These are phyloP conservation scores for Galeruca laticollis DNA, from an alignment of 2,888 invertebrate species.

Conservation along the genomic window DNA sequence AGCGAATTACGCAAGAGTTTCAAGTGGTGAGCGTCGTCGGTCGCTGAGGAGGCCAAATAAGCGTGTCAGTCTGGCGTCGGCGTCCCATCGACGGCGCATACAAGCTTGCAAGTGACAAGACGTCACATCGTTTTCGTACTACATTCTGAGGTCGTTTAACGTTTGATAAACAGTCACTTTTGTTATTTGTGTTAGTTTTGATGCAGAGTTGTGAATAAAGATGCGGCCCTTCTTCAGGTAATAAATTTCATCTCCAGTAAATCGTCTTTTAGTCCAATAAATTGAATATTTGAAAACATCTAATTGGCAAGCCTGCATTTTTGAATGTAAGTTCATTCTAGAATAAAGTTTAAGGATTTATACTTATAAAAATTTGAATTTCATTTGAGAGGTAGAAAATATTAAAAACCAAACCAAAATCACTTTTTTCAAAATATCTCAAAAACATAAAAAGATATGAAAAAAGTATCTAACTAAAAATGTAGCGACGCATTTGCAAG, in stretches of 20 bases:
- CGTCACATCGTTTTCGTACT: conserved; percentile 10
- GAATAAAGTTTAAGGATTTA: too few relatives aligned
- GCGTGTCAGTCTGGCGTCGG: conserved; percentile 46
- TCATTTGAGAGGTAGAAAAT: too few relatives aligned
- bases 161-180: conserved; percentile 6
- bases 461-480: too few relatives aligned
- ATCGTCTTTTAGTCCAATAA: too few relatives aligned
- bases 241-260: not conserved
- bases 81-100: conserved; percentile 17
- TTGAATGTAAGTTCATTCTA: too few relatives aligned
- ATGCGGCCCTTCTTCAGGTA: conserved; percentile 24
- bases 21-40: conserved; percentile 33
- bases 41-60: conserved; percentile 45
- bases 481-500: too few relatives aligned
- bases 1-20: conserved; percentile 43
- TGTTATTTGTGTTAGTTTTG: conserved; percentile 1
- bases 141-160: not conserved
- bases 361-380: too few relatives aligned
- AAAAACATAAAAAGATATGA: too few relatives aligned
- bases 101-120: conserved; percentile 5
- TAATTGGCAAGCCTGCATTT: too few relatives aligned
- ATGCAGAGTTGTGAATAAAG: not conserved
- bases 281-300: too few relatives aligned
- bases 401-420: too few relatives aligned
- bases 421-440: too few relatives aligned